A percentile compares a stretch with the other conserved stretches of the same genome.
These are phyloP conservation scores for Cerceris ruficornis DNA, from an alignment of 2,888 invertebrate species.

Conservation along the genomic window DNA sequence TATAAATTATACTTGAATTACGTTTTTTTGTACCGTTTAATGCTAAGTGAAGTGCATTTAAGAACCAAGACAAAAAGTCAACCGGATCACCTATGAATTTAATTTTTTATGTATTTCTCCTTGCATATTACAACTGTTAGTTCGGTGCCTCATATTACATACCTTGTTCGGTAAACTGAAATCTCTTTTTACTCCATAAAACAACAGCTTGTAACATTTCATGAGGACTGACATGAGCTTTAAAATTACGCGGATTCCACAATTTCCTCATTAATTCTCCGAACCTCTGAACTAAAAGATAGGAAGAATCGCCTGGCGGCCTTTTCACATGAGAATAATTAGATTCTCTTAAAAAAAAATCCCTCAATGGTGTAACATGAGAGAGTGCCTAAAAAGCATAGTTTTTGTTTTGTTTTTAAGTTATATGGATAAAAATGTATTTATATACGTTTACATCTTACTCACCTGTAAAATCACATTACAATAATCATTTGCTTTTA, in stretches of 20 bases:
- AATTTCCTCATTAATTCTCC: conserved; percentile 98
- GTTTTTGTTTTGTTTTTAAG: conserved; percentile 14
- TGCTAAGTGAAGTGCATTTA: conserved; percentile 97
- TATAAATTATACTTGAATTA: conserved; percentile 95
- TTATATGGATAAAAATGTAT: conserved; percentile 3
- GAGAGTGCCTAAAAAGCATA: conserved; percentile 89
- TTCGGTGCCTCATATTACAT: conserved; percentile 60
- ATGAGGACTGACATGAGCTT: conserved; percentile 99
- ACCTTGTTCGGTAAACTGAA: conserved; percentile 99
- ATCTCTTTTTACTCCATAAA: conserved; percentile 97
- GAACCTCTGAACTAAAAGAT: conserved; percentile 94
- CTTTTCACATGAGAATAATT: conserved; percentile 94
- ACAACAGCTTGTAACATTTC: conserved; percentile 99
- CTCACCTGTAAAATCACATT: conserved; percentile 97
- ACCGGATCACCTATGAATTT: conserved; percentile 93
- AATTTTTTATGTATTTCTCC: conserved; percentile 8
- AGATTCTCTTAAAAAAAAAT: conserved; percentile 97
- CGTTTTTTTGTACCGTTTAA: conserved; percentile 95
- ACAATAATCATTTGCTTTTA: conserved; percentile 99
- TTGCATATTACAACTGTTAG: neutral
- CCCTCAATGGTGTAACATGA: conserved; percentile 96
- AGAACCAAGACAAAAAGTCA: conserved; percentile 98
- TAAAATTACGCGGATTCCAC: conserved; percentile 99
- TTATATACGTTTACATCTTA: conserved; percentile 5
- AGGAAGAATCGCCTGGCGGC: conserved; percentile 97